Conservation (phyloP, 2,113 vertebrate species). For the Epinephelus moara region DNA sequence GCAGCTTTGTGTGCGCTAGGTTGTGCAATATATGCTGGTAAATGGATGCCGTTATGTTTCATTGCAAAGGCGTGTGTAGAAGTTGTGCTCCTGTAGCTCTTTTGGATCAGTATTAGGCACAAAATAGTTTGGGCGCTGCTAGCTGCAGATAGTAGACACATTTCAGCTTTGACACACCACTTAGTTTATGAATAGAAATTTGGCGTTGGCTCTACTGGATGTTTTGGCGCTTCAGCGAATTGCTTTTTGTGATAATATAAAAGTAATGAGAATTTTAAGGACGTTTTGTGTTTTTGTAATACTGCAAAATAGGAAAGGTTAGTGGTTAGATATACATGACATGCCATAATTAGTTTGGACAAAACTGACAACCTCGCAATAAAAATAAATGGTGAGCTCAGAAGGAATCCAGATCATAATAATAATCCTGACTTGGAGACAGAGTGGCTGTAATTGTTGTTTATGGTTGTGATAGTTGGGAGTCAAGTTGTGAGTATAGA, state of each 20-base stretch:
- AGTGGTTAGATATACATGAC: background rate
- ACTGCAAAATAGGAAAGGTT: slow-evolving; percentile 10
- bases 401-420: background rate
- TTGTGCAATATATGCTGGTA: slow-evolving; percentile 39
- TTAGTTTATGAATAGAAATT: slow-evolving; percentile 9
- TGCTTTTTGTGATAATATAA: slow-evolving; percentile 36
- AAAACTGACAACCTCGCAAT: slow-evolving; percentile 5
- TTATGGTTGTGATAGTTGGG: background rate
- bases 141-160: background rate
- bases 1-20: slow-evolving; percentile 27
- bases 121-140: slow-evolving; percentile 1
- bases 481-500: slow-evolving; percentile 11
- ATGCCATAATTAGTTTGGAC: slow-evolving; percentile 10
- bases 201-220: slow-evolving; percentile 22
- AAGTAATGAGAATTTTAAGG: slow-evolving; percentile 18
- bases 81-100: slow-evolving; percentile 30
- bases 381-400: slow-evolving; percentile 26
- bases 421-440: slow-evolving; percentile 16
- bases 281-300: slow-evolving; percentile 38
- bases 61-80: slow-evolving; percentile 20
- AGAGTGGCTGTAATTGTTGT: slow-evolving; percentile 21
- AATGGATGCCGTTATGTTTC: slow-evolving; percentile 6
- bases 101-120: slow-evolving; percentile 30
- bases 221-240: slow-evolving; percentile 37
- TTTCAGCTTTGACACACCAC: slow-evolving; percentile 1